A percentile compares a stretch with the other conserved stretches of the same genome.
phyloP scores from a whole-genome alignment of 2,888 invertebrate species.

The Eupithecia tripunctaria region DNA sequence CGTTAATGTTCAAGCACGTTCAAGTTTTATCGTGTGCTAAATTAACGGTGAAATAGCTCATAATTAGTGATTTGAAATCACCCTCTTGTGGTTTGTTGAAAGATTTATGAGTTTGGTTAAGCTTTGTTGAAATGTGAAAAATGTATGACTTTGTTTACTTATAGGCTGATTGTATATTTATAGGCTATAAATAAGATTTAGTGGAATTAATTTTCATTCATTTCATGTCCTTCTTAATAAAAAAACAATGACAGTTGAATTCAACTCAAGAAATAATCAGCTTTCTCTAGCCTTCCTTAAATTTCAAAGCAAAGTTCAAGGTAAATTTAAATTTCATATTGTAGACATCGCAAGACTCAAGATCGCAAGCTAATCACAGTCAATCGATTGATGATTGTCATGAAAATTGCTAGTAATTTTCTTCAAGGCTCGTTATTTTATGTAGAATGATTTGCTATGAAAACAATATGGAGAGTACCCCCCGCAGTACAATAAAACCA shows the following conservation, averaged over 20 bases:
- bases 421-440: neutral
- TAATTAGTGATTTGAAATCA: slow-evolving; percentile 37
- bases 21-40: slow-evolving; percentile 40
- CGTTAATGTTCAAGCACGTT: slow-evolving; percentile 18
- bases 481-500: no score
- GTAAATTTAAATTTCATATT: slow-evolving; percentile 44
- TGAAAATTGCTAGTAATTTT: slow-evolving; percentile 34
- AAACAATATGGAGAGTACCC: no score
- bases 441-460: neutral
- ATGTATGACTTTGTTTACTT: neutral
- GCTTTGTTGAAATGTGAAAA: neutral
- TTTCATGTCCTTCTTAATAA: neutral
- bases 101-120: slow-evolving; percentile 2
- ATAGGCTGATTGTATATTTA: neutral
- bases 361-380: slow-evolving; percentile 36
- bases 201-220: neutral
- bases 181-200: neutral
- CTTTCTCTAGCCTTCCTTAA: neutral
- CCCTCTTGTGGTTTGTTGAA: slow-evolving; percentile 10
- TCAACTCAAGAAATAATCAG: neutral
- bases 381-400: slow-evolving; percentile 48
- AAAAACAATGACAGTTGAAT: neutral
- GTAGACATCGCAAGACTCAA: slow-evolving; percentile 33
- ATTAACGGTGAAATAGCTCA: slow-evolving; percentile 35
- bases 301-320: slow-evolving; percentile 45